These are phyloP conservation scores for Latheticus oryzae DNA, from an alignment of 2,888 invertebrate species.

Conservation along the genomic window DNA sequence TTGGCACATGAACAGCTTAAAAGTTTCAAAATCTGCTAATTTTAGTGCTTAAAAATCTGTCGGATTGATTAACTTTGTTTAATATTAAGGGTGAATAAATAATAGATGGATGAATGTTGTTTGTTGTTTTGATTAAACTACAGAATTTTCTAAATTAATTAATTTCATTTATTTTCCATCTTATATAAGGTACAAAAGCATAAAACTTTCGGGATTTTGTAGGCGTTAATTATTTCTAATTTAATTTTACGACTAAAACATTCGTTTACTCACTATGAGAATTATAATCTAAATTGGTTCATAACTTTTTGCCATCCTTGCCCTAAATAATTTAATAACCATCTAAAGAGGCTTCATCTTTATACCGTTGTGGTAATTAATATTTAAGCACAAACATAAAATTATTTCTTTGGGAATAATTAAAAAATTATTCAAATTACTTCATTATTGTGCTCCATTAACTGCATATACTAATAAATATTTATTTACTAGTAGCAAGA, in stretches of 20 bases:
- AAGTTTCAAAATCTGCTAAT: constrained; percentile 20
- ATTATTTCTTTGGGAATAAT: too few relatives aligned
- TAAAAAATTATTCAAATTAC: too few relatives aligned
- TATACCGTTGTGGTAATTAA: not conserved
- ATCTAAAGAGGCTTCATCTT: not conserved
- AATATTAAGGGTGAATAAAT: constrained; percentile 22
- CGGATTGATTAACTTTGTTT: constrained; percentile 24
- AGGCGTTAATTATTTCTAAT: constrained; percentile 30
- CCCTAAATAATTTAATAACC: constrained; percentile 8
- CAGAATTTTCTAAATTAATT: constrained; percentile 29
- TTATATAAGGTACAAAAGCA: constrained; percentile 26
- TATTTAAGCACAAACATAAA: too few relatives aligned
- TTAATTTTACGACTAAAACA: constrained; percentile 24
- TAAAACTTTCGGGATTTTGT: constrained; percentile 26
- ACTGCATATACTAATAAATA: too few relatives aligned
- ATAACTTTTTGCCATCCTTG: constrained; percentile 15
- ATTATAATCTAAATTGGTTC: constrained; percentile 21
- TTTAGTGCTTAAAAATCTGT: constrained; percentile 4
- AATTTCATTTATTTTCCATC: constrained; percentile 22
- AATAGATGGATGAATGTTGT: constrained; percentile 14
- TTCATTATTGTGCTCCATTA: too few relatives aligned
- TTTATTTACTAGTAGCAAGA: too few relatives aligned
- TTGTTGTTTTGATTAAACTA: constrained; percentile 26
- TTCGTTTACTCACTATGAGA: constrained; percentile 14
- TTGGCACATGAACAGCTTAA: constrained; percentile 23